These are phyloP conservation scores for Amitus sp. DNA, from an alignment of 2,888 invertebrate genomes.

Conservation along the genomic window DNA sequence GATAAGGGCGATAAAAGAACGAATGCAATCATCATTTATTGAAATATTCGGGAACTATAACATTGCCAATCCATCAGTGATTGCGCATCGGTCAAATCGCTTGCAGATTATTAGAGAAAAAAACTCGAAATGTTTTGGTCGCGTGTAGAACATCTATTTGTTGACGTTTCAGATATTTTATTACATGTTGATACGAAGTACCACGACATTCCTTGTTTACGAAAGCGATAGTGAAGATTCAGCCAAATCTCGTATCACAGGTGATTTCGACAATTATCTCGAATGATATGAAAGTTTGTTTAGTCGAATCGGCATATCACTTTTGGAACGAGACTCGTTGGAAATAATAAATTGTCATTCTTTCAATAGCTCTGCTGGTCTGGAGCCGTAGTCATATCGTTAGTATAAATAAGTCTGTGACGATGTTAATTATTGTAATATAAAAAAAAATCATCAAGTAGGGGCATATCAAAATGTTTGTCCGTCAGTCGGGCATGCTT, in stretches of 20 bases:
- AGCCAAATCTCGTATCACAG: constrained; percentile 13
- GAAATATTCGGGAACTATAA: constrained; percentile 7
- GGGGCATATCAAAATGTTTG: constrained; percentile 59
- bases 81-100: constrained; percentile 48
- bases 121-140: constrained; percentile 56
- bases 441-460: constrained; percentile 58
- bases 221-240: constrained; percentile 17
- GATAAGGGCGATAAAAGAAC: no score
- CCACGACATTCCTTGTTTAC: constrained; percentile 62
- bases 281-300: no score
- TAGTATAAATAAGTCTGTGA: constrained; percentile 63
- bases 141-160: constrained; percentile 60
- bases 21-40: constrained; percentile 25
- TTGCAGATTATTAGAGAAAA: constrained; percentile 52
- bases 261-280: constrained; percentile 1
- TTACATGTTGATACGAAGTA: constrained; percentile 64
- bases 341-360: constrained; percentile 50
- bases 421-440: constrained; percentile 65
- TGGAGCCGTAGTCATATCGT: constrained; percentile 64
- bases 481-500: constrained; percentile 57
- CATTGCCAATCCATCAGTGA: constrained; percentile 46
- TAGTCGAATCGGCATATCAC: constrained; percentile 43
- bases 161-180: constrained; percentile 65
- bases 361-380: constrained; percentile 63
- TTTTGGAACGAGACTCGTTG: constrained; percentile 44